Percentiles rank a stretch among this genome's conserved stretches.
phyloP scores from a whole-genome alignment of 2,797 vertebrate genomes.

The Phalloptychus januarius region DNA sequence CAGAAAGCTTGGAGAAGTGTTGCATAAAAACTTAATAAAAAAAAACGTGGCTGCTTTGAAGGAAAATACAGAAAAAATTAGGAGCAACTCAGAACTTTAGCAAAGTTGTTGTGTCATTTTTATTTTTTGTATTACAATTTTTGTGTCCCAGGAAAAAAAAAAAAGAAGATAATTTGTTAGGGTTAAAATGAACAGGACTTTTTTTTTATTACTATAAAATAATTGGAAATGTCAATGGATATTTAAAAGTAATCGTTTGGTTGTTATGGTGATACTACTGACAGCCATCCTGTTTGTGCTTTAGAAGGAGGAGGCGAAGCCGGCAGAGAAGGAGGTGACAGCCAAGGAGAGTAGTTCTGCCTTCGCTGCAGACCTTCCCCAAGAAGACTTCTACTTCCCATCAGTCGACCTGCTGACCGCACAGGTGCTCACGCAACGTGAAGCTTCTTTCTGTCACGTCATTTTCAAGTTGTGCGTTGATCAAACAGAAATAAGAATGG shows the following conservation, averaged over 20 bases:
- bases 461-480: background rate
- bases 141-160: background rate
- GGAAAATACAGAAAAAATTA: background rate
- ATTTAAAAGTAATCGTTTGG: background rate
- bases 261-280: background rate
- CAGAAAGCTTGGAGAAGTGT: background rate
- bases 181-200: background rate
- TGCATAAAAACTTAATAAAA: background rate
- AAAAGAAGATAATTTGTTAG: background rate
- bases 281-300: constrained; percentile 34
- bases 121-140: background rate
- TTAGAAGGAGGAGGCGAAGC: constrained; percentile 71
- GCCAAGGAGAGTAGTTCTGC: constrained; percentile 63
- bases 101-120: background rate
- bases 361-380: constrained; percentile 72
- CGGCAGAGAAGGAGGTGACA: constrained; percentile 45
- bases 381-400: constrained; percentile 90
- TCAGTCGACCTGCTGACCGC: constrained; percentile 96
- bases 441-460: no score
- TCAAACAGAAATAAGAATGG: background rate
- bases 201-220: background rate
- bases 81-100: background rate
- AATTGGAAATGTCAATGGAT: background rate
- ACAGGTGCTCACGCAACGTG: constrained; percentile 81
- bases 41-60: background rate